These are phyloP conservation scores for Plagodis pulveraria DNA, from an alignment of 2,888 invertebrate species.

Conservation along the genomic window DNA sequence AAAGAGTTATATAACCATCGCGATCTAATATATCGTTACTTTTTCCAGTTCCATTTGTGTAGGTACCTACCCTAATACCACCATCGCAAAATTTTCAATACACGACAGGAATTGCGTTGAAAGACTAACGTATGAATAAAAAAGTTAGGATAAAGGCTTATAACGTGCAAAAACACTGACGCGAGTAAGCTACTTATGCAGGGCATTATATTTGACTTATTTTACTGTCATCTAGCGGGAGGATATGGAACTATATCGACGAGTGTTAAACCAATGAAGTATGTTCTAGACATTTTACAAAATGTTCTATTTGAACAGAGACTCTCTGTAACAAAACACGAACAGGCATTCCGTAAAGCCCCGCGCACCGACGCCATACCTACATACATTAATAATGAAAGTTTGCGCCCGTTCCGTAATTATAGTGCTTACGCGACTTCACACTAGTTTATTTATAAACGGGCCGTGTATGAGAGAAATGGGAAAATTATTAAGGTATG, in stretches of 20 bases:
- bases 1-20: too few relatives aligned
- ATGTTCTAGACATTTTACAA: conserved; percentile 2
- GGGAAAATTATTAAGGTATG: neutral
- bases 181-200: too few relatives aligned
- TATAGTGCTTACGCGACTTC: conserved; percentile 30
- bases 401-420: conserved; percentile 34
- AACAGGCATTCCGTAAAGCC: conserved; percentile 35
- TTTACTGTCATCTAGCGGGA: too few relatives aligned
- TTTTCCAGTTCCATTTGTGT: too few relatives aligned
- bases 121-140: too few relatives aligned
- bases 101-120: too few relatives aligned
- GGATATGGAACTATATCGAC: neutral
- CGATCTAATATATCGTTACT: too few relatives aligned
- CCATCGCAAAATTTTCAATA: too few relatives aligned
- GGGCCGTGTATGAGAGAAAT: neutral
- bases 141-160: too few relatives aligned
- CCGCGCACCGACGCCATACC: conserved; percentile 22
- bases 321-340: conserved; percentile 11
- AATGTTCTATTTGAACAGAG: neutral
- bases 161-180: too few relatives aligned
- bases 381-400: conserved; percentile 43
- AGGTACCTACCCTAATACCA: too few relatives aligned
- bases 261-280: neutral
- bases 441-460: conserved; percentile 20
- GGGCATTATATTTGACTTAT: too few relatives aligned